Percentiles rank a stretch among this genome's conserved stretches.
Conservation (phyloP, 1,140 invertebrate species). For the Drosophila tani region DNA sequence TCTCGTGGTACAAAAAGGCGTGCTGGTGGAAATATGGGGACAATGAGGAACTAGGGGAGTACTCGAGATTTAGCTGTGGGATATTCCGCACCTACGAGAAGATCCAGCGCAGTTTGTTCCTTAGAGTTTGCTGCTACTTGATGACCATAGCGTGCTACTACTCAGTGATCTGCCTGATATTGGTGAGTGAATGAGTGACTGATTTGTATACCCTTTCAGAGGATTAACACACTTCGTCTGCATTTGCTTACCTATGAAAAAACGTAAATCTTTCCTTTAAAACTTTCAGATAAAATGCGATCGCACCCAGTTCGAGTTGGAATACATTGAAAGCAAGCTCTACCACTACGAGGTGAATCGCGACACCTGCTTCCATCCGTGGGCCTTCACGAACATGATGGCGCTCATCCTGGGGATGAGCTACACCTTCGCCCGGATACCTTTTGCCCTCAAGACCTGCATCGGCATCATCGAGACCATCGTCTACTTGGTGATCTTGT, state of each 20-base stretch:
- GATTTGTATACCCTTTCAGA: background rate
- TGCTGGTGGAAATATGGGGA: slow-evolving; percentile 83
- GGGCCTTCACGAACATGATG: slow-evolving; percentile 92
- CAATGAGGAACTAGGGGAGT: slow-evolving; percentile 37
- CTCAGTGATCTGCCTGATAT: slow-evolving; percentile 87
- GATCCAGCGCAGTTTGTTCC: slow-evolving; percentile 32
- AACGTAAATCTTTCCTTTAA: background rate
- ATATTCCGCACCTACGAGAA: slow-evolving; percentile 65
- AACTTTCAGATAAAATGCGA: slow-evolving; percentile 38
- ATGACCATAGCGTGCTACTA: slow-evolving; percentile 86
- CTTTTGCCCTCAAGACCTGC: slow-evolving; percentile 92
- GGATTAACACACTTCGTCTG: no score
- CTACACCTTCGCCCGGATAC: slow-evolving; percentile 93
- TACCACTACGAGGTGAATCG: slow-evolving; percentile 48
- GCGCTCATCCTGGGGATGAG: slow-evolving; percentile 91
- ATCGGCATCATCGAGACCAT: slow-evolving; percentile 88
- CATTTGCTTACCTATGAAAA: background rate
- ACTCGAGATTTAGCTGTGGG: slow-evolving; percentile 87
- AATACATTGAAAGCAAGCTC: slow-evolving; percentile 45
- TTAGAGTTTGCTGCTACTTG: slow-evolving; percentile 43
- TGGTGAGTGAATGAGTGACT: slow-evolving; percentile 84
- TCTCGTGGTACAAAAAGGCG: slow-evolving; percentile 82
- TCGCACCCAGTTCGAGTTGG: slow-evolving; percentile 7
- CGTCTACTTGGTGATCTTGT: slow-evolving; percentile 89
- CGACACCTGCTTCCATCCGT: slow-evolving; percentile 86